These are phyloP conservation scores for Lontra canadensis DNA, from an alignment of 2,113 vertebrate genomes.

Conservation along the genomic window DNA sequence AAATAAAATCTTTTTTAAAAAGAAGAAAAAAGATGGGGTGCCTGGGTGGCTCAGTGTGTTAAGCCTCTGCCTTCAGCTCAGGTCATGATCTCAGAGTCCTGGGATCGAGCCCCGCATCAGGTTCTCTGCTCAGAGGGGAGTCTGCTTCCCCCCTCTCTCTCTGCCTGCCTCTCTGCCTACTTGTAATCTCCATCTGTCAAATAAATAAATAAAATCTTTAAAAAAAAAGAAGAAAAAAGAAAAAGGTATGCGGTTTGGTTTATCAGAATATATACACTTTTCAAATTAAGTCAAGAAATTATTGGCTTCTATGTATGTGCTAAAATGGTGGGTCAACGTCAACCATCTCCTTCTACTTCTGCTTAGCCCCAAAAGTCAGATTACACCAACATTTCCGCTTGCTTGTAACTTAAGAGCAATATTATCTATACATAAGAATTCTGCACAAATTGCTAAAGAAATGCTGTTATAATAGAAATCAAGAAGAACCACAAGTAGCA, in stretches of 20 bases:
- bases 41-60: not conserved
- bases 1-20: too few species aligned
- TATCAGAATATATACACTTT: not conserved
- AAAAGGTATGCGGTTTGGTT: not conserved
- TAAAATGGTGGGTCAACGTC: not conserved
- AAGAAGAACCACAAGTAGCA: conserved; percentile 13
- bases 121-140: too few species aligned
- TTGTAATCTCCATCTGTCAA: not conserved
- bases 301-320: not conserved
- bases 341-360: not conserved
- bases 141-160: too few species aligned
- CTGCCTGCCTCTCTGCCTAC: too few species aligned
- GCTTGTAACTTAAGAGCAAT: not conserved
- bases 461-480: not conserved
- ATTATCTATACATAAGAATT: not conserved
- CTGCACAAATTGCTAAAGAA: not conserved
- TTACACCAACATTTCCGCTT: not conserved
- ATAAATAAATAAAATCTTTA: not conserved
- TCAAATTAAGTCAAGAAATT: not conserved
- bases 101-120: not conserved
- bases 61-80: not conserved
- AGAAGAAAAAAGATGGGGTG: too few species aligned
- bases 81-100: not conserved
- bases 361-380: not conserved
- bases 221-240: not conserved